Percentiles rank a stretch among this genome's conserved stretches.
Conservation (phyloP, 2,888 invertebrate genomes). For the Volucella bombylans region DNA sequence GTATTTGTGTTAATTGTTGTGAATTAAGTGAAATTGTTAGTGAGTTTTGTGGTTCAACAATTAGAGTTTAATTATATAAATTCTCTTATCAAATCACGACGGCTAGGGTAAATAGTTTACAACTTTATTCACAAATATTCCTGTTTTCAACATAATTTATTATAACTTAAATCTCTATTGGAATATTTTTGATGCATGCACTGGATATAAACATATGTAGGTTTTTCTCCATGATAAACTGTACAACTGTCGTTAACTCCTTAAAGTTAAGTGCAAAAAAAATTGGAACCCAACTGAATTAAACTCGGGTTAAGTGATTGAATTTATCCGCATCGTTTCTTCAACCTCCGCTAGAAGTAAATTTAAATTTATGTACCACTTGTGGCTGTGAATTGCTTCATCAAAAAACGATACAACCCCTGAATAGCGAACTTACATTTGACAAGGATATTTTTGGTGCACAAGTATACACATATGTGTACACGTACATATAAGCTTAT, state of each 20-base stretch:
- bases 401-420: slow-evolving; percentile 63
- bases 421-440: slow-evolving; percentile 35
- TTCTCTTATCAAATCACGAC: no score
- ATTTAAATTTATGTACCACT: slow-evolving; percentile 72
- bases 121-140: no score
- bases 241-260: neutral
- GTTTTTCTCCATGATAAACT: neutral
- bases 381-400: slow-evolving; percentile 70
- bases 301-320: slow-evolving; percentile 59
- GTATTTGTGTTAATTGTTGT: neutral
- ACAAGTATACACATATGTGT: slow-evolving; percentile 8
- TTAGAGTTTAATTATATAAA: no score
- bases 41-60: neutral
- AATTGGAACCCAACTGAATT: slow-evolving; percentile 26
- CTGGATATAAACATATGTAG: no score
- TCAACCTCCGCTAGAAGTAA: slow-evolving; percentile 29
- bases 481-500: slow-evolving; percentile 9
- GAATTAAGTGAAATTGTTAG: neutral
- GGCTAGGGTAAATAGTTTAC: no score
- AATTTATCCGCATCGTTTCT: slow-evolving; percentile 39
- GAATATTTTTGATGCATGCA: no score
- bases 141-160: no score
- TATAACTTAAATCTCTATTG: no score
- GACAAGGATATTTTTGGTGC: slow-evolving; percentile 36
- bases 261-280: slow-evolving; percentile 7